Evolutionary conservation across 2,888 invertebrate genomes (phyloP).

Genomic region (Agriopis leucophaearia): DNA sequence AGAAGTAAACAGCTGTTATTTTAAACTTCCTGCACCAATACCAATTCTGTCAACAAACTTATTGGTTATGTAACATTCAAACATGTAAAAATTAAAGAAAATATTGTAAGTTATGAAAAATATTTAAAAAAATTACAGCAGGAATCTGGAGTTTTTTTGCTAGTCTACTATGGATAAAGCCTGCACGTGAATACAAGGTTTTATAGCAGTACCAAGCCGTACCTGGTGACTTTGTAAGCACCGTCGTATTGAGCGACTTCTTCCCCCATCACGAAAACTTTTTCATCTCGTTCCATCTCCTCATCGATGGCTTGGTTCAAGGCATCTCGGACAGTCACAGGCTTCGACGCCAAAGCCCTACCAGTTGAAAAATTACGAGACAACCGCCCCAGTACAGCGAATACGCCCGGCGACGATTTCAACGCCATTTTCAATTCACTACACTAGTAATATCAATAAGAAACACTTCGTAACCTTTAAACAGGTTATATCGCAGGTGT

Average conservation of each 20-base stretch:
- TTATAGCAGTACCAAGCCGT: conserved; percentile 37
- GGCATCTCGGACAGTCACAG: conserved; percentile 98
- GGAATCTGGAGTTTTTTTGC: background rate
- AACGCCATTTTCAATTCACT: conserved; percentile 76
- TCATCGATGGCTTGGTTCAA: conserved; percentile 98
- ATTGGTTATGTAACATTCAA: conserved; percentile 69
- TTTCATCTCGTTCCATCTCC: conserved; percentile 97
- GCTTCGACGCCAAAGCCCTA: conserved; percentile 77
- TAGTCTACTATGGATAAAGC: background rate
- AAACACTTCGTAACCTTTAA: conserved; percentile 52
- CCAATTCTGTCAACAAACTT: conserved; percentile 63
- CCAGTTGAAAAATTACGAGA: conserved; percentile 77
- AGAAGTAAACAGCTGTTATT: conserved; percentile 31
- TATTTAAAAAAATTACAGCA: background rate
- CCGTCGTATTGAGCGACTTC: conserved; percentile 99
- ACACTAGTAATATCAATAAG: conserved; percentile 53
- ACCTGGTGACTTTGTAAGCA: conserved; percentile 96
- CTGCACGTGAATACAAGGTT: conserved; percentile 41
- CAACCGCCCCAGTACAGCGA: conserved; percentile 66
- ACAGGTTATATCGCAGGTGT: conserved; percentile 52
- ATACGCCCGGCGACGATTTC: conserved; percentile 78
- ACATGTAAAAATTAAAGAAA: conserved; percentile 2
- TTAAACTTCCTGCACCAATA: conserved; percentile 21
- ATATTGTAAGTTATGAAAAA: conserved; percentile 13
- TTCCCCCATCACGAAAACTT: conserved; percentile 96